A percentile compares a stretch with the other conserved stretches of the same genome.
These are phyloP conservation scores for Lasioglossum leucozonium DNA, from an alignment of 2,888 invertebrate species.

Conservation along the genomic window DNA sequence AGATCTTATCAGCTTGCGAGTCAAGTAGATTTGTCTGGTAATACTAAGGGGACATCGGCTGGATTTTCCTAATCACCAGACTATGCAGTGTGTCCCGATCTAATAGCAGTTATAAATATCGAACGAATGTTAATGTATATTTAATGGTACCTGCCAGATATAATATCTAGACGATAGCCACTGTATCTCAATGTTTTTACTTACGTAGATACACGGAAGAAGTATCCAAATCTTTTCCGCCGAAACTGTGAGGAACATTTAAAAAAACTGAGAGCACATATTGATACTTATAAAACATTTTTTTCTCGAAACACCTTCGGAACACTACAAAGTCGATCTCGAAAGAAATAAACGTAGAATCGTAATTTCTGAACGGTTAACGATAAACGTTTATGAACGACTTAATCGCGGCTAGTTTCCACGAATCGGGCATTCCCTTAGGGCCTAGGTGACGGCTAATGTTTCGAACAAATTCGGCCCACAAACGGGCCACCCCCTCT, in stretches of 20 bases:
- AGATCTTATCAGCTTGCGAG: constrained; percentile 10
- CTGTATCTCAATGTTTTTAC: background rate
- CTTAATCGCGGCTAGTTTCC: background rate
- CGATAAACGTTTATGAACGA: background rate
- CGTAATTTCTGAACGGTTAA: background rate
- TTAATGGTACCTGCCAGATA: background rate
- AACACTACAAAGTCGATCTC: background rate
- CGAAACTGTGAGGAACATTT: background rate
- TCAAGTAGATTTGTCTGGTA: constrained; percentile 9
- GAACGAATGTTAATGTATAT: background rate
- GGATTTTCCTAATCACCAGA: background rate
- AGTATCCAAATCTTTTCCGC: background rate
- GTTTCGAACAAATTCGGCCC: constrained; percentile 34
- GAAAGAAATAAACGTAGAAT: background rate
- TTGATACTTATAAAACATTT: too few relatives aligned
- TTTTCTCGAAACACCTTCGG: too few relatives aligned
- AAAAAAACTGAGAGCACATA: background rate
- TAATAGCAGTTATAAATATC: background rate
- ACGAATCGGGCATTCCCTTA: background rate
- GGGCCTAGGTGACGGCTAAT: constrained; percentile 11
- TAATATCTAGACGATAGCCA: background rate
- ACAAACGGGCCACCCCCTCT: constrained; percentile 24
- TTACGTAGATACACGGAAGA: background rate
- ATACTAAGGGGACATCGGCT: background rate
- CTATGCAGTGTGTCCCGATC: background rate